phyloP scores from a whole-genome alignment of 1,140 invertebrate genomes.

The Cherax quadricarinatus region DNA sequence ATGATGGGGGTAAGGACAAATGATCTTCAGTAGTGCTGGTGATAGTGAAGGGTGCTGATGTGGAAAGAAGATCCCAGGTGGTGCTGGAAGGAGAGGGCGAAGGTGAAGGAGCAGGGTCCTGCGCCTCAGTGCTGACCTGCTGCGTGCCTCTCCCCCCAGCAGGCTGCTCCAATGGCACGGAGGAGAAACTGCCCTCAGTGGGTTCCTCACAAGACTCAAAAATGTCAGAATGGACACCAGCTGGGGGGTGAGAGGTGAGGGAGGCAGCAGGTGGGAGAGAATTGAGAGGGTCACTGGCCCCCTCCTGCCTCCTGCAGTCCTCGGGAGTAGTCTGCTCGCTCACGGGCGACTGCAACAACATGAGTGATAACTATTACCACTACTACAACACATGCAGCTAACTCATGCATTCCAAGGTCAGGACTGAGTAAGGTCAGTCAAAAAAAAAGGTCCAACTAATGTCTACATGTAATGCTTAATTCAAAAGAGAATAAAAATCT shows the following conservation, averaged over 20 bases:
- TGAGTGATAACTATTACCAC: conserved; percentile 62
- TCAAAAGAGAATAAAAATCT: neutral
- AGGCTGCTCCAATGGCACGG: conserved; percentile 55
- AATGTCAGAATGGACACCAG: conserved; percentile 44
- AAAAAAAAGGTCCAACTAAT: neutral
- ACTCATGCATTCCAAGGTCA: conserved; percentile 38
- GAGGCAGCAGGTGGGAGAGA: conserved; percentile 56
- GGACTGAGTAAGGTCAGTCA: neutral
- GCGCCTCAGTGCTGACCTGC: conserved; percentile 62
- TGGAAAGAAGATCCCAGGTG: no score
- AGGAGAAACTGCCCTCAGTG: conserved; percentile 50
- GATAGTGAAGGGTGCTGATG: neutral
- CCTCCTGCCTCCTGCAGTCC: conserved; percentile 47
- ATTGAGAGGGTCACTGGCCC: conserved; percentile 52
- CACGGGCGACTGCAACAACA: conserved; percentile 69
- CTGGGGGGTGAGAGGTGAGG: conserved; percentile 55
- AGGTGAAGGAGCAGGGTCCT: conserved; percentile 28
- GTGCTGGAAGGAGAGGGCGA: conserved; percentile 8
- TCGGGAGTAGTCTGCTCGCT: conserved; percentile 65
- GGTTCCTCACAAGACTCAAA: conserved; percentile 62
- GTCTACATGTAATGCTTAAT: neutral
- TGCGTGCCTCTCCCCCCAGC: conserved; percentile 61
- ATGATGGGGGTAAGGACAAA: neutral
- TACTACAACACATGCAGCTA: conserved; percentile 50
- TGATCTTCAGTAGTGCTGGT: neutral